Percentiles rank a stretch among this genome's conserved stretches.
Evolutionary conservation across 92 coral and sea anemone genomes (phyloP).

Genomic region (Isaurus tuberculatus): DNA sequence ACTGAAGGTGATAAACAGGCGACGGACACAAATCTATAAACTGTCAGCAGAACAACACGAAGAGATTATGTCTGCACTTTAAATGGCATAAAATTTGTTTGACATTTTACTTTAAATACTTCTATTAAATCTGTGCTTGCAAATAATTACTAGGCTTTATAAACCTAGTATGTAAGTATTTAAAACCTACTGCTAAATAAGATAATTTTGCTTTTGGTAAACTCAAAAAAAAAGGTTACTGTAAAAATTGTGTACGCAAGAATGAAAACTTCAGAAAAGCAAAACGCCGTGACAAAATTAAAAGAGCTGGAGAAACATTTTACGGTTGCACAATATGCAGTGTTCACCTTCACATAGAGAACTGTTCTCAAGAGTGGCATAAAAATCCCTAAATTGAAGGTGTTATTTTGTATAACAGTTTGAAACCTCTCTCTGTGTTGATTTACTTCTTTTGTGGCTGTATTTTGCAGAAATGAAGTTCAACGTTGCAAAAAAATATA

Average conservation of each 20-base stretch:
- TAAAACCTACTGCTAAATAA: not conserved
- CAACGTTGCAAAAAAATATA: not conserved
- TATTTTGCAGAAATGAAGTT: conserved; percentile 9
- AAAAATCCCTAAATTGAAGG: conserved; percentile 14
- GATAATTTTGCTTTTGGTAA: conserved; percentile 4
- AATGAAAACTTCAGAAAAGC: conserved; percentile 31
- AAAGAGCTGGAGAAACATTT: not conserved
- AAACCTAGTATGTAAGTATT: not conserved
- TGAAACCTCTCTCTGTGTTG: not conserved
- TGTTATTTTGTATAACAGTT: not conserved
- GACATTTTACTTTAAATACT: not conserved
- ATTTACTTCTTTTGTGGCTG: conserved; percentile 1
- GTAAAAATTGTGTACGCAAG: no score
- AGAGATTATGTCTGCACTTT: conserved; percentile 10
- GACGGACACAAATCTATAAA: conserved; percentile 1
- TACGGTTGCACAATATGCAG: conserved; percentile 14
- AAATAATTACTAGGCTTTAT: not conserved
- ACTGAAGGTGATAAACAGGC: not conserved
- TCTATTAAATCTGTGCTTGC: conserved; percentile 3
- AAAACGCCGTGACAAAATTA: conserved; percentile 10
- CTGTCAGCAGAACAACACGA: conserved; percentile 6
- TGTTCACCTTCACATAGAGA: not conserved
- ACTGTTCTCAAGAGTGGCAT: conserved; percentile 6
- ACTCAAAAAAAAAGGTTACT: no score
- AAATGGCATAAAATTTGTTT: not conserved